Percentiles rank a stretch among this genome's conserved stretches.
Evolutionary conservation across 1,140 invertebrate genomes (phyloP).

Genomic region (Ceratosolen fusciceps): DNA sequence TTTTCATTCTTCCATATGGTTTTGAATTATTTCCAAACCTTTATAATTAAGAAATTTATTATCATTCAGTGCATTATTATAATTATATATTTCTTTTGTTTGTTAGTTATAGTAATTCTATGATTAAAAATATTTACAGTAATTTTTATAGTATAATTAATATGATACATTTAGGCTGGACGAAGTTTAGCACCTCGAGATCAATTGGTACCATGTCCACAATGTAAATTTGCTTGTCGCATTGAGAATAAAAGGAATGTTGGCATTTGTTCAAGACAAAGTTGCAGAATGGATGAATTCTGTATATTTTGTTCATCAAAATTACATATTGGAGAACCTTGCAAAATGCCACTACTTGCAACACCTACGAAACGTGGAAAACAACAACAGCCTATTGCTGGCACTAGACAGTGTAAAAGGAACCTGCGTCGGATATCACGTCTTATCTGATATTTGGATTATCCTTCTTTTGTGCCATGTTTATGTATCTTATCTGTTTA

Average conservation of each 20-base stretch:
- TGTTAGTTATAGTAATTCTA: too few relatives aligned
- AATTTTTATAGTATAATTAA: too few relatives aligned
- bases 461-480: slow-evolving; percentile 1
- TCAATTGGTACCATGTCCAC: slow-evolving; percentile 64
- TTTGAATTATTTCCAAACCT: too few relatives aligned
- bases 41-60: too few relatives aligned
- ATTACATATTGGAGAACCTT: slow-evolving; percentile 60
- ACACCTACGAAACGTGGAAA: slow-evolving; percentile 65
- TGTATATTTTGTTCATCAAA: slow-evolving; percentile 65
- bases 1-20: too few relatives aligned
- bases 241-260: slow-evolving; percentile 64
- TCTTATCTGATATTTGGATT: slow-evolving; percentile 3
- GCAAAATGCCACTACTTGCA: slow-evolving; percentile 65
- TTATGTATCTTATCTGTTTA: neutral
- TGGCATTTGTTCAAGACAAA: slow-evolving; percentile 64
- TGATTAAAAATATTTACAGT: too few relatives aligned
- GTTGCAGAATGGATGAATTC: slow-evolving; percentile 64
- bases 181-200: slow-evolving; percentile 63
- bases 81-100: too few relatives aligned
- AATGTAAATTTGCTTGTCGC: slow-evolving; percentile 65
- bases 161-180: slow-evolving; percentile 63
- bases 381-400: slow-evolving; percentile 61
- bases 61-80: too few relatives aligned
- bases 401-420: slow-evolving; percentile 66
- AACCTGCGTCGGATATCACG: slow-evolving; percentile 64